Conservation (phyloP, 2,797 vertebrate genomes). For the Mastacembelus armatus region DNA sequence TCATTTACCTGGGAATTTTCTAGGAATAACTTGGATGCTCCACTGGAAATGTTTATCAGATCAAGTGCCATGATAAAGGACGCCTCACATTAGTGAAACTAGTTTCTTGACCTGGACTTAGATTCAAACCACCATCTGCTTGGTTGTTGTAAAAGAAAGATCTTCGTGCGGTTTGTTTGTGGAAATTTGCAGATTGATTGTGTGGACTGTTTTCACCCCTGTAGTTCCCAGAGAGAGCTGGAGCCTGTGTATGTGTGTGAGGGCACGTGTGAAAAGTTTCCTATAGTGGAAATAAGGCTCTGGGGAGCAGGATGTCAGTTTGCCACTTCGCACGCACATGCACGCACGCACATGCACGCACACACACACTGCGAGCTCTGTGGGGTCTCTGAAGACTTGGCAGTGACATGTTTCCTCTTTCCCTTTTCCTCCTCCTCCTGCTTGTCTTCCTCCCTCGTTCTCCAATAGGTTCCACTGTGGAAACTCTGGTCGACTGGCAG, state of each 20-base stretch:
- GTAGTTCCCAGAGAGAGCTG: conserved; percentile 14
- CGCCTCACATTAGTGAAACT: no score
- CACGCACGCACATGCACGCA: conserved; percentile 21
- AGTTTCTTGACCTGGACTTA: no score
- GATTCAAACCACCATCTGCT: conserved; percentile 16
- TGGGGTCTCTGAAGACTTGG: conserved; percentile 44
- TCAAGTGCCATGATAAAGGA: no score
- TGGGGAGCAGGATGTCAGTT: conserved; percentile 52
- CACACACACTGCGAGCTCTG: conserved; percentile 24
- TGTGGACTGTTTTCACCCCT: conserved; percentile 36
- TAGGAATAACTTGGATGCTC: no score
- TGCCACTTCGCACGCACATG: conserved; percentile 36
- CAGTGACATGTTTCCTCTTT: conserved; percentile 36
- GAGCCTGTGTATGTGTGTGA: conserved; percentile 9
- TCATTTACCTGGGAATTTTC: no score
- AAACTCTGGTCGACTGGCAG: conserved; percentile 28
- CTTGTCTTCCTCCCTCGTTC: conserved; percentile 17
- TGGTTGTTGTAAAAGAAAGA: conserved; percentile 19
- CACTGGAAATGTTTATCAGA: no score
- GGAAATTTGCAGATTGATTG: conserved; percentile 52
- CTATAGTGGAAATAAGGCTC: conserved; percentile 53
- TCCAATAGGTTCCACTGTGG: conserved; percentile 48
- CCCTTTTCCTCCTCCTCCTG: conserved; percentile 1
- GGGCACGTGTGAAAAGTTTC: conserved; percentile 35
- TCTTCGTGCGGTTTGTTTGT: conserved; percentile 42